Conservation (phyloP, 2,113 vertebrate species). For the Cephalopholis sonnerati region DNA sequence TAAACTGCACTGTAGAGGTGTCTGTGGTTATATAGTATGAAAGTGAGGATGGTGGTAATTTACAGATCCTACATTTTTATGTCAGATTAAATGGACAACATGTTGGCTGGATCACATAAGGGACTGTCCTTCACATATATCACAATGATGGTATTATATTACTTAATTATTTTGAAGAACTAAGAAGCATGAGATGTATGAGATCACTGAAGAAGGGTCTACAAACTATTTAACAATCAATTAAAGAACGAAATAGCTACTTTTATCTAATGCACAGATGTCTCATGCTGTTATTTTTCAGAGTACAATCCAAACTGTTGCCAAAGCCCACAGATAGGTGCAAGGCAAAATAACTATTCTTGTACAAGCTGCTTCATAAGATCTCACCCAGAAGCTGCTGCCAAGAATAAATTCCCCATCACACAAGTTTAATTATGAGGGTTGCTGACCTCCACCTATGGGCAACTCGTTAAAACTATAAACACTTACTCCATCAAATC, state of each 20-base stretch:
- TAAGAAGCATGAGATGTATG: neutral
- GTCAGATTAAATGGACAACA: neutral
- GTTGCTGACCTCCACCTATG: conserved; percentile 51
- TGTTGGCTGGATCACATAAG: neutral
- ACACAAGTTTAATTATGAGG: conserved; percentile 67
- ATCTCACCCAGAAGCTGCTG: conserved; percentile 29
- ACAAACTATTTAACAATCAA: neutral
- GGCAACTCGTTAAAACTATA: conserved; percentile 64
- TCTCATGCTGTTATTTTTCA: neutral
- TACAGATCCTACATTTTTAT: neutral
- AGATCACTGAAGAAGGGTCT: neutral
- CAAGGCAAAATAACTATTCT: conserved; percentile 28
- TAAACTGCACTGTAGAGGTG: conserved; percentile 1
- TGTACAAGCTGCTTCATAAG: conserved; percentile 14
- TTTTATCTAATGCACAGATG: conserved; percentile 1
- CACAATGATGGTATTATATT: neutral
- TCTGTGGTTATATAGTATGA: neutral
- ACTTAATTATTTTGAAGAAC: neutral
- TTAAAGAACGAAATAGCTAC: conserved; percentile 5
- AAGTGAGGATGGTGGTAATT: neutral
- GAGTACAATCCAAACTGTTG: neutral
- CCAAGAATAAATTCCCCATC: conserved; percentile 59
- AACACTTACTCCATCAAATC: conserved; percentile 60
- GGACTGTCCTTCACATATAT: neutral
- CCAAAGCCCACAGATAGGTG: neutral